Percentiles rank a stretch among this genome's conserved stretches.
These are phyloP conservation scores for Tryphoninae sp. DNA, from an alignment of 2,888 invertebrate genomes.

Conservation along the genomic window DNA sequence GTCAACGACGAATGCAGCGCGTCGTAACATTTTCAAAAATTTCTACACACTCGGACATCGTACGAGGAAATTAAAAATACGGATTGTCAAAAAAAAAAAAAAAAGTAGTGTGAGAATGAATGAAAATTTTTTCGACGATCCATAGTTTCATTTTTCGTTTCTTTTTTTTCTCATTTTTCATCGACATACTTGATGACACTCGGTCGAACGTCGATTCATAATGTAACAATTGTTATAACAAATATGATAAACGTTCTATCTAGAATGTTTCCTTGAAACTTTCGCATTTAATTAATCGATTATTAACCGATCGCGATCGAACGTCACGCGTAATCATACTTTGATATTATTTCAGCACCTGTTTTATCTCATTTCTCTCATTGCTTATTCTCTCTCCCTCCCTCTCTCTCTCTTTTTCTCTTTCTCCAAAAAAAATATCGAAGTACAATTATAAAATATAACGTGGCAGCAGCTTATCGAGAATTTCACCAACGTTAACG, in stretches of 20 bases:
- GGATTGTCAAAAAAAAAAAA: background rate
- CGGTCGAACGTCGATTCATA: conserved; percentile 24
- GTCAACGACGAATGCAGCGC: conserved; percentile 26
- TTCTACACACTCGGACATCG: conserved; percentile 11
- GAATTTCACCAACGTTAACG: background rate
- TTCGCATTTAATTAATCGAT: conserved; percentile 2
- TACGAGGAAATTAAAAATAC: background rate
- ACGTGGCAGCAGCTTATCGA: background rate
- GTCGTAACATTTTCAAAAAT: conserved; percentile 7
- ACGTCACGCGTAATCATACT: background rate
- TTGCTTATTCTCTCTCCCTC: background rate
- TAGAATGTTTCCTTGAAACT: conserved; percentile 24
- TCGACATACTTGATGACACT: conserved; percentile 27
- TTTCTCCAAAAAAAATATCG: background rate
- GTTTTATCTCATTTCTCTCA: background rate
- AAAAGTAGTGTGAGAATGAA: background rate
- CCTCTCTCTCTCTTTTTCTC: too few species aligned
- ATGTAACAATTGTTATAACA: conserved; percentile 43
- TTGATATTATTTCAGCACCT: background rate
- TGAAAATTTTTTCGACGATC: background rate
- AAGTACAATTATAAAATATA: background rate
- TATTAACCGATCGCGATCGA: conserved; percentile 5
- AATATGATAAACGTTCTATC: conserved; percentile 20
- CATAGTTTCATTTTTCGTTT: conserved; percentile 1
- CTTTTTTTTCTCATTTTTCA: background rate